These are phyloP conservation scores for Zaprionus gabonicus DNA, from an alignment of 1,140 invertebrate species.

Conservation along the genomic window DNA sequence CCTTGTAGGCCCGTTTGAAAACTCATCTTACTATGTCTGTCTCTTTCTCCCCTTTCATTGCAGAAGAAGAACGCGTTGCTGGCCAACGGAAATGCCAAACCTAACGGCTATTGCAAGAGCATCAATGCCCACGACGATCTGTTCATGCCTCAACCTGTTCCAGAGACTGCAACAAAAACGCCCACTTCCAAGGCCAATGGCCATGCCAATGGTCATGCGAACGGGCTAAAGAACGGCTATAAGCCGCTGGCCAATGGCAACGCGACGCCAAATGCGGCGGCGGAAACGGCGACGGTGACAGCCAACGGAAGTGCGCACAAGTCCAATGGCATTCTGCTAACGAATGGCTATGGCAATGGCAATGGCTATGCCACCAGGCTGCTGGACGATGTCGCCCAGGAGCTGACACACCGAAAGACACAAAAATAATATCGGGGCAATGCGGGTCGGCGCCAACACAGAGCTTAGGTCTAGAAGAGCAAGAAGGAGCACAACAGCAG, in stretches of 20 bases:
- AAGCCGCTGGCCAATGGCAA: conserved; percentile 58
- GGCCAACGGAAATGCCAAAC: conserved; percentile 69
- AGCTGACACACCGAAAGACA: conserved; percentile 79
- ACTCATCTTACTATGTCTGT: not conserved
- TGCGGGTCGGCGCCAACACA: conserved; percentile 63
- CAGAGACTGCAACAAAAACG: conserved; percentile 26
- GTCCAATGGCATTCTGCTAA: conserved; percentile 39
- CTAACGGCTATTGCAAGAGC: conserved; percentile 75
- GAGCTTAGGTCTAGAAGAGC: conserved; percentile 55
- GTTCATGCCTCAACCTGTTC: conserved; percentile 55
- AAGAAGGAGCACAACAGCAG: conserved; percentile 33
- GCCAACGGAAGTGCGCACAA: conserved; percentile 52
- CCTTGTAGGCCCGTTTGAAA: not conserved
- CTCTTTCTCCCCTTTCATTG: conserved; percentile 10
- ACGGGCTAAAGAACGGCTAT: conserved; percentile 67
- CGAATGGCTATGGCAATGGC: conserved; percentile 51
- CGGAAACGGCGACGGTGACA: conserved; percentile 5
- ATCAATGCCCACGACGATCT: conserved; percentile 78
- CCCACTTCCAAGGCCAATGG: conserved; percentile 58
- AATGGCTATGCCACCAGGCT: conserved; percentile 60
- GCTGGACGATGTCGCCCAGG: conserved; percentile 67
- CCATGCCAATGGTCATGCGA: conserved; percentile 62
- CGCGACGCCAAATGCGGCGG: conserved; percentile 23
- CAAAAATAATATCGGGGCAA: conserved; percentile 79
- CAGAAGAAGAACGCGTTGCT: conserved; percentile 63